A percentile compares a stretch with the other conserved stretches of the same genome.
Evolutionary conservation across 2,113 vertebrate species (phyloP).

Genomic region (Porphyrio hochstetteri): DNA sequence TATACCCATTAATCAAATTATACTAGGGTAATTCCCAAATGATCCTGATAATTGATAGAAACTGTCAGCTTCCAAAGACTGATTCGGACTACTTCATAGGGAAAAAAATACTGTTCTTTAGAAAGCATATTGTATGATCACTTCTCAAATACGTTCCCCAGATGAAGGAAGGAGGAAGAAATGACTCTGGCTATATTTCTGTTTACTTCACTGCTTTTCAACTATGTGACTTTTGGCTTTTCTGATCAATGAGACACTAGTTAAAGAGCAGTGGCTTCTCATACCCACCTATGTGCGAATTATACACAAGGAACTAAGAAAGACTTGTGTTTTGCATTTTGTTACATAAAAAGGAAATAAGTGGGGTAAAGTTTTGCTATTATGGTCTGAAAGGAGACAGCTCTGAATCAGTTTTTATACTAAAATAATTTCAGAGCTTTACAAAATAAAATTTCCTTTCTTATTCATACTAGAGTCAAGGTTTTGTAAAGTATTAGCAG

Average conservation of each 20-base stretch:
- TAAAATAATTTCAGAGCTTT: not conserved
- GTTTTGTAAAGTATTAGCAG: not conserved
- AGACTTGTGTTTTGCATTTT: not conserved
- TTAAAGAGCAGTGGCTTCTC: not conserved
- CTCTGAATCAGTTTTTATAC: not conserved
- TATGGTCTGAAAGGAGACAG: not conserved
- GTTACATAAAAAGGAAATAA: not conserved
- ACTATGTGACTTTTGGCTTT: not conserved
- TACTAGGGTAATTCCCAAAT: not conserved
- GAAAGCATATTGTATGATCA: not conserved
- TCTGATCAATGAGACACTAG: not conserved
- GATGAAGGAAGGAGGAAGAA: not conserved
- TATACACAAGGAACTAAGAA: not conserved
- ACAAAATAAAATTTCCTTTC: not conserved
- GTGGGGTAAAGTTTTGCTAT: not conserved
- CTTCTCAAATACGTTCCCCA: not conserved
- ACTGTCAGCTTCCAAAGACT: not conserved
- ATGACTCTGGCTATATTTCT: not conserved
- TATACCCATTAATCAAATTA: too few relatives aligned
- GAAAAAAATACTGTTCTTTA: not conserved
- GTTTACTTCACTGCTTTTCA: not conserved
- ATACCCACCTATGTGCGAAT: not conserved
- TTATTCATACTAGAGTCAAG: not conserved
- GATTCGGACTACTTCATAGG: not conserved
- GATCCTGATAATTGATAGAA: not conserved